Evolutionary conservation across 1,140 invertebrate genomes (phyloP).

Genomic region (Hirudo medicinalis): DNA sequence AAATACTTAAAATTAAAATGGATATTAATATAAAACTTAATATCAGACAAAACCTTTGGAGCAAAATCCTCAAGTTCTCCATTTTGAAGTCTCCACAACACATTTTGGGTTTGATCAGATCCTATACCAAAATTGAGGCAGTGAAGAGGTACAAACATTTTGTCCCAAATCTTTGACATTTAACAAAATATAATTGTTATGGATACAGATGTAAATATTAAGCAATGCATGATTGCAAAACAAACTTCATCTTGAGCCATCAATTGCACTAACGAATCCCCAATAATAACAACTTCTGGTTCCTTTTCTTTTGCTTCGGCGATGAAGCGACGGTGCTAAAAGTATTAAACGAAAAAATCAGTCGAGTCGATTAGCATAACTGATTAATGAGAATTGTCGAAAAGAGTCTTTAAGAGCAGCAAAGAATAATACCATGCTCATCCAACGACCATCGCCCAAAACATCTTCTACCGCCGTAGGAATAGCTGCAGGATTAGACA

Average conservation of each 20-base stretch:
- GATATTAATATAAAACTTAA: neutral
- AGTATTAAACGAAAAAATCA: constrained; percentile 17
- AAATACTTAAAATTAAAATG: neutral
- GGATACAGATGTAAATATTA: neutral
- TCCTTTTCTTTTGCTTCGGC: constrained; percentile 67
- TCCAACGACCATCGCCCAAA: constrained; percentile 54
- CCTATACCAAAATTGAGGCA: constrained; percentile 79
- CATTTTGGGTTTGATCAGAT: constrained; percentile 69
- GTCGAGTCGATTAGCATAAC: neutral
- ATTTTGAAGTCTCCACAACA: constrained; percentile 73
- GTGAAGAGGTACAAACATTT: constrained; percentile 71
- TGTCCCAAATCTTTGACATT: constrained; percentile 54
- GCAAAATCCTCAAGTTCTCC: constrained; percentile 72
- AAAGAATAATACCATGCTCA: constrained; percentile 44
- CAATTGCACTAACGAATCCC: constrained; percentile 68
- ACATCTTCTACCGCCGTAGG: constrained; percentile 50
- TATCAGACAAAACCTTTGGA: constrained; percentile 54
- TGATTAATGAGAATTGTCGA: no score
- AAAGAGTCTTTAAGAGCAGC: neutral
- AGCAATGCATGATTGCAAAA: neutral
- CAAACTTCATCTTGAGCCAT: constrained; percentile 54
- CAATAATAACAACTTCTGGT: constrained; percentile 77
- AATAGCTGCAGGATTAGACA: constrained; percentile 42
- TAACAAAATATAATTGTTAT: neutral
- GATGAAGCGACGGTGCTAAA: constrained; percentile 67